These are phyloP conservation scores for Helogale parvula DNA, from an alignment of 2,113 vertebrate genomes.

Conservation along the genomic window DNA sequence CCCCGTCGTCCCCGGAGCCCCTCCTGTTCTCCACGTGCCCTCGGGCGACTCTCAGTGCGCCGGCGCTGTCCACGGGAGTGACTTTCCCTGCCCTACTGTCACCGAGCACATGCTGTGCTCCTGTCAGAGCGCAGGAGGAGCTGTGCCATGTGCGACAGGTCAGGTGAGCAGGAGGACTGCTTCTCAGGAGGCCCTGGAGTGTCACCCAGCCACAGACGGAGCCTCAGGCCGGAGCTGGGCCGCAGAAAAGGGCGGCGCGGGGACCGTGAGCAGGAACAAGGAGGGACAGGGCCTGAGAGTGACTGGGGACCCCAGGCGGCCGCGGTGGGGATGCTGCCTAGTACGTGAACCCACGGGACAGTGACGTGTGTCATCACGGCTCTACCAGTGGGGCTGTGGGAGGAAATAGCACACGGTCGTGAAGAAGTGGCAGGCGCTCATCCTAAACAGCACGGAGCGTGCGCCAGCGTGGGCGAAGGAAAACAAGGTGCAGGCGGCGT, in stretches of 20 bases:
- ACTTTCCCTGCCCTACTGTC: not conserved
- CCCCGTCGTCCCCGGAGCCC: accelerated
- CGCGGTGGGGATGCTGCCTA: accelerated
- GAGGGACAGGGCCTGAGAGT: not conserved
- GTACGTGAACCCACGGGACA: accelerated
- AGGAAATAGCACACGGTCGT: not conserved
- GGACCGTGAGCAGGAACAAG: accelerated
- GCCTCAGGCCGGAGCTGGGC: not conserved
- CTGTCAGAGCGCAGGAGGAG: accelerated
- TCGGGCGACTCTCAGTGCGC: too few relatives aligned
- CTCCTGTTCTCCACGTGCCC: not conserved
- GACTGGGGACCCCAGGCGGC: not conserved
- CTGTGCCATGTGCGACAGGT: not conserved
- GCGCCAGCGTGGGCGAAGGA: not conserved
- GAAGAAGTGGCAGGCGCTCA: not conserved
- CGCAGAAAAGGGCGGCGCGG: not conserved
- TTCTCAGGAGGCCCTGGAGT: accelerated
- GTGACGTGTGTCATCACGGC: accelerated
- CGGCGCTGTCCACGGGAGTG: accelerated
- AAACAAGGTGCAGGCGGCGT: not conserved
- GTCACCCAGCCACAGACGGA: not conserved
- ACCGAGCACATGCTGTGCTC: not conserved
- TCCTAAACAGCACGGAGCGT: accelerated
- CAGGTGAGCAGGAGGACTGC: not conserved
- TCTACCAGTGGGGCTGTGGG: accelerated